Percentiles rank a stretch among this genome's conserved stretches.
These are phyloP conservation scores for Platalea minor DNA, from an alignment of 2,797 vertebrate species.

Conservation along the genomic window DNA sequence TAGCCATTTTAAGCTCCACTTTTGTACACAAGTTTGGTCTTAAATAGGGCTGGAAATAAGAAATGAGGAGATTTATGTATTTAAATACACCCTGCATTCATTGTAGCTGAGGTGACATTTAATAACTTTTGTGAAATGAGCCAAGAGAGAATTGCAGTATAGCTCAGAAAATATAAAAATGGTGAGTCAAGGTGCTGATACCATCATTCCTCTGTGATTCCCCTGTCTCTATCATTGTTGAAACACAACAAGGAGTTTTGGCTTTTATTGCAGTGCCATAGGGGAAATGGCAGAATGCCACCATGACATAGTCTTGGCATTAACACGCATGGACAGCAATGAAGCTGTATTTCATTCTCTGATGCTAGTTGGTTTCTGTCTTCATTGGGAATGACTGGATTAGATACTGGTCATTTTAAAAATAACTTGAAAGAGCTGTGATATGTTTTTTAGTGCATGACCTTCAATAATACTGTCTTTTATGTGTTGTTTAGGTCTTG, in stretches of 20 bases:
- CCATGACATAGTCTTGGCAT: not conserved
- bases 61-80: conserved; percentile 1
- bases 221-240: not conserved
- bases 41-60: conserved; percentile 2
- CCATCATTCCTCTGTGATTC: not conserved
- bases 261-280: not conserved
- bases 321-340: not conserved
- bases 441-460: not conserved
- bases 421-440: not conserved
- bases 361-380: not conserved
- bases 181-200: not conserved
- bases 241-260: not conserved
- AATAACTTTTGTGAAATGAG: conserved; percentile 48
- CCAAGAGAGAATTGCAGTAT: not conserved
- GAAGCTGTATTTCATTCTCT: not conserved
- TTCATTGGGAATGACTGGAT: not conserved
- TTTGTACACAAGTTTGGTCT: not conserved
- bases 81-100: not conserved
- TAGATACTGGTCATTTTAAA: not conserved
- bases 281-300: not conserved
- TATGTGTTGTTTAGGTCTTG: conserved; percentile 81
- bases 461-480: conserved; percentile 45
- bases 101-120: conserved; percentile 27
- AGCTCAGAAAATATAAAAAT: conserved; percentile 34
- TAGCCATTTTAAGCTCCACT: not conserved